phyloP scores from a whole-genome alignment of 2,113 vertebrate genomes.

The Falco punctatus region DNA sequence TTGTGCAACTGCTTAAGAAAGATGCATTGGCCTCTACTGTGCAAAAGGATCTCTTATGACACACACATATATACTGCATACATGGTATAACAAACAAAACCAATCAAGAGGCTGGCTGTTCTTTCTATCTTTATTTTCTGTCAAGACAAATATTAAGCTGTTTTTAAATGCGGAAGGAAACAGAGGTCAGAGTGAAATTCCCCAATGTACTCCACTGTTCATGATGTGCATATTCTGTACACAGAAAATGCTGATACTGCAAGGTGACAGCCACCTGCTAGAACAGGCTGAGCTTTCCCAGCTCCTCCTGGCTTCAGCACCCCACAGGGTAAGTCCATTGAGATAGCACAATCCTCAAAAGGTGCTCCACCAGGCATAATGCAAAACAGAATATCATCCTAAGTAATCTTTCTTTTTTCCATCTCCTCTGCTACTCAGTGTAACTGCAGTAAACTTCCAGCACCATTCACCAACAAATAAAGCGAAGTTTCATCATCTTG shows the following conservation, averaged over 20 bases:
- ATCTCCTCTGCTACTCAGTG: background rate
- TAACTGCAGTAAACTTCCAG: background rate
- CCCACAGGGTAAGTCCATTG: background rate
- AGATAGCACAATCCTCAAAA: background rate
- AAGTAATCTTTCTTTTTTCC: background rate
- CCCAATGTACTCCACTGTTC: background rate
- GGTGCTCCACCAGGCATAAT: background rate
- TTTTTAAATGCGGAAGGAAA: background rate
- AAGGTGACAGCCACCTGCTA: background rate
- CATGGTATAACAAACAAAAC: background rate
- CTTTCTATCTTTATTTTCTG: background rate
- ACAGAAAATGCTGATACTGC: background rate
- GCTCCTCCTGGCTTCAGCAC: background rate
- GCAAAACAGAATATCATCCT: background rate
- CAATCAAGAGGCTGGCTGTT: background rate
- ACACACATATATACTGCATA: background rate
- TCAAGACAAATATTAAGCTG: background rate
- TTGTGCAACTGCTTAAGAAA: conserved; percentile 57
- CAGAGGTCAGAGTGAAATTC: background rate
- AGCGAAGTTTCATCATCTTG: background rate
- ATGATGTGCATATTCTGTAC: background rate
- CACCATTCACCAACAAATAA: background rate
- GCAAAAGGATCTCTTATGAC: conserved; percentile 13
- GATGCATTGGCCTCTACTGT: background rate
- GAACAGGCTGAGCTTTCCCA: background rate